Percentiles rank a stretch among this genome's conserved stretches.
Evolutionary conservation across 2,888 invertebrate genomes (phyloP).

Genomic region (Scaptomyza polygonia): DNA sequence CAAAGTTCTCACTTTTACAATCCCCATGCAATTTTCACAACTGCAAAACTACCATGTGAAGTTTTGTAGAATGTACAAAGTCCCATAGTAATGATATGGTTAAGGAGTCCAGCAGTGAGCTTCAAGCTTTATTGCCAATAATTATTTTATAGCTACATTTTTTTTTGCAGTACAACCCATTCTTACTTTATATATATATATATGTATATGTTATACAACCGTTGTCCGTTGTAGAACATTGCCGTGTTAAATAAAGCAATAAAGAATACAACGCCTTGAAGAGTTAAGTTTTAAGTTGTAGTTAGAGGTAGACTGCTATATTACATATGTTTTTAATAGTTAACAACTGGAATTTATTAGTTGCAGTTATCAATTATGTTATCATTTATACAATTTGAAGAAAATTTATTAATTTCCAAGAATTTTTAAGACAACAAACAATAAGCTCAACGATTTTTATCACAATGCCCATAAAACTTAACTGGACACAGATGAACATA

Average conservation of each 20-base stretch:
- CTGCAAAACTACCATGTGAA: slow-evolving; percentile 3
- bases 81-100: slow-evolving; percentile 20
- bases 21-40: slow-evolving; percentile 17
- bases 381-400: too few species aligned
- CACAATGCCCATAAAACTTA: too few species aligned
- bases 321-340: background rate
- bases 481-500: slow-evolving; percentile 25
- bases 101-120: background rate
- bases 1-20: slow-evolving; percentile 21
- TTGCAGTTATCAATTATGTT: too few species aligned
- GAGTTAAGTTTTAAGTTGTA: background rate
- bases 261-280: background rate
- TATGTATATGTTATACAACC: background rate
- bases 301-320: background rate
- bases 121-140: slow-evolving; percentile 27
- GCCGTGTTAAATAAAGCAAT: background rate
- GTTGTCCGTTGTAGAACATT: background rate
- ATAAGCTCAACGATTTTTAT: background rate
- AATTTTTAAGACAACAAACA: background rate
- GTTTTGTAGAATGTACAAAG: background rate
- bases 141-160: slow-evolving; percentile 29
- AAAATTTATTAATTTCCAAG: too few species aligned
- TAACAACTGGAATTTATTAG: too few species aligned
- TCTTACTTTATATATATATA: background rate
- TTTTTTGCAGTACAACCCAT: slow-evolving; percentile 6